These are phyloP conservation scores for Papilio demoleus DNA, from an alignment of 2,888 invertebrate genomes.

Conservation along the genomic window DNA sequence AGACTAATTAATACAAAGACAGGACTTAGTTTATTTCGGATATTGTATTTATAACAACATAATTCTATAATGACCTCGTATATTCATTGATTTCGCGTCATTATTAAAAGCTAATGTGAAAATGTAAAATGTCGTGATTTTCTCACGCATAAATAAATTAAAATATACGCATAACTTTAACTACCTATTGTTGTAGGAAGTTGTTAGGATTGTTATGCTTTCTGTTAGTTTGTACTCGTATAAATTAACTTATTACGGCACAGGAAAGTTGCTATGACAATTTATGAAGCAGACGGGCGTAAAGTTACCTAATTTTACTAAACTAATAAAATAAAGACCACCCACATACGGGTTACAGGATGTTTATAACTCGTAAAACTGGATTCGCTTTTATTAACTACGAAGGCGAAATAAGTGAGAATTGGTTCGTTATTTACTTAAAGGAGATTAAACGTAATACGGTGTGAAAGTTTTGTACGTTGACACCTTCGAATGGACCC, in stretches of 20 bases:
- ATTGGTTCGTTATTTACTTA: slow-evolving; percentile 38
- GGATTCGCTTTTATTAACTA: slow-evolving; percentile 42
- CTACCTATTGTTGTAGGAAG: slow-evolving; percentile 2
- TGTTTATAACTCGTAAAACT: slow-evolving; percentile 42
- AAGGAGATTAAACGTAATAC: slow-evolving; percentile 30
- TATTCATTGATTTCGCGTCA: background rate
- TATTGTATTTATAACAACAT: background rate
- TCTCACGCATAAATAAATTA: background rate
- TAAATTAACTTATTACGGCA: slow-evolving; percentile 26
- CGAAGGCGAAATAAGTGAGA: slow-evolving; percentile 39
- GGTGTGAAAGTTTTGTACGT: slow-evolving; percentile 35
- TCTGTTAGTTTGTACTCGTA: slow-evolving; percentile 20
- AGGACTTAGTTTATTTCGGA: background rate
- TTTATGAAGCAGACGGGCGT: slow-evolving; percentile 33
- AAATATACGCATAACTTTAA: background rate
- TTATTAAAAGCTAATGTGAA: background rate
- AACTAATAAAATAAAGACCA: slow-evolving; percentile 41
- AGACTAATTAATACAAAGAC: slow-evolving; percentile 13
- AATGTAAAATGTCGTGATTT: background rate
- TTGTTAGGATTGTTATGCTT: background rate
- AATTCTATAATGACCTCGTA: too few relatives aligned
- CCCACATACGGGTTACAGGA: slow-evolving; percentile 37
- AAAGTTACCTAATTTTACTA: slow-evolving; percentile 41
- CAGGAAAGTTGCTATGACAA: slow-evolving; percentile 32
- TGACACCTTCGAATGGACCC: slow-evolving; percentile 53